Percentiles rank a stretch among this genome's conserved stretches.
Conservation (phyloP, 2,888 invertebrate genomes). For the Gryllus longicercus region DNA sequence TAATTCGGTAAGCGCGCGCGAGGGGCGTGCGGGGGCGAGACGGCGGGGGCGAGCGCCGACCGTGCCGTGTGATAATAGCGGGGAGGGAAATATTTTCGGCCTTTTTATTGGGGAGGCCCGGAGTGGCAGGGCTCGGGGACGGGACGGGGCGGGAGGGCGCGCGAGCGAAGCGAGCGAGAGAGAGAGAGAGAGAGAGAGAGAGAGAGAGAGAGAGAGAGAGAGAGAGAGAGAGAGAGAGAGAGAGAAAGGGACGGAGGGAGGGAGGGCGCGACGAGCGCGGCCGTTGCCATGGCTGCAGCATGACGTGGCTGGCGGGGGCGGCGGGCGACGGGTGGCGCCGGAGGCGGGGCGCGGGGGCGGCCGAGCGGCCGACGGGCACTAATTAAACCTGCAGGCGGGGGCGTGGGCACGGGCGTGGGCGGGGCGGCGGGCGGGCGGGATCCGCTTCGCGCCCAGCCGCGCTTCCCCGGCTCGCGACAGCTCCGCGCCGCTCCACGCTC, state of each 20-base stretch:
- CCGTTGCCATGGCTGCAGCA: not conserved
- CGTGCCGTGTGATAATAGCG: constrained; percentile 1
- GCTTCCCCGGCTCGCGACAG: not conserved
- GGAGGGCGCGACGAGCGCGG: not conserved
- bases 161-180: too few species aligned
- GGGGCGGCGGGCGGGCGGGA: not conserved
- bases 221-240: not conserved
- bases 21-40: not conserved
- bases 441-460: not conserved
- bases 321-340: not conserved
- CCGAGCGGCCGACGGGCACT: constrained; percentile 1
- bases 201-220: not conserved
- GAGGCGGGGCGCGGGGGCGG: not conserved
- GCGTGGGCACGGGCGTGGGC: not conserved
- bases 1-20: not conserved
- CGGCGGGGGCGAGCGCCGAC: not conserved
- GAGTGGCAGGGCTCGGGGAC: not conserved
- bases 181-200: too few species aligned
- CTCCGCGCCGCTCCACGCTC: not conserved
- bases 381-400: constrained; percentile 1
- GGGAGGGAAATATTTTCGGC: constrained; percentile 17
- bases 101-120: constrained; percentile 17
- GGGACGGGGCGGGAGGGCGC: too few species aligned
- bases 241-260: not conserved
- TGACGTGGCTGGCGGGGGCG: not conserved